phyloP scores from a whole-genome alignment of 2,888 invertebrate genomes.

The Pollenia griseotomentosa region DNA sequence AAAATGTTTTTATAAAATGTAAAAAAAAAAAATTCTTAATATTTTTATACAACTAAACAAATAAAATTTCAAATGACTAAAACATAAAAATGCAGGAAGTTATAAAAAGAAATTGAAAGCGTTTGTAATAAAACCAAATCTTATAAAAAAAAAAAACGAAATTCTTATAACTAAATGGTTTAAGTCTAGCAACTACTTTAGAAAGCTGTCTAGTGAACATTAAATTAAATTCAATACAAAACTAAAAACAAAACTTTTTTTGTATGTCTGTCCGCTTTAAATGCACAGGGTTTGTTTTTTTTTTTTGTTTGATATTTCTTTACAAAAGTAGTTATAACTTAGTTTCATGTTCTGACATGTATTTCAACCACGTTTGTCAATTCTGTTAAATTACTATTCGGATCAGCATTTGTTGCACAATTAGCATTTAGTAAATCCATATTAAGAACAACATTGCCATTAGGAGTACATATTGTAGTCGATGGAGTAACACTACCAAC shows the following conservation, averaged over 20 bases:
- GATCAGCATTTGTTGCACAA: slow-evolving; percentile 42
- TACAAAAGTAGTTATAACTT: not conserved
- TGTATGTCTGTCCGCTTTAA: slow-evolving; percentile 42
- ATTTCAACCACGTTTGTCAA: slow-evolving; percentile 56
- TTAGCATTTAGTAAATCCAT: slow-evolving; percentile 69
- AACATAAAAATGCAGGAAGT: not conserved
- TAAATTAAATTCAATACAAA: slow-evolving; percentile 21
- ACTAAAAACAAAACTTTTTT: slow-evolving; percentile 9
- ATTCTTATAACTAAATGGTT: slow-evolving; percentile 13
- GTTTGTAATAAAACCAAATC: not conserved
- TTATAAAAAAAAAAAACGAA: not conserved
- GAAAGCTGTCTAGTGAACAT: slow-evolving; percentile 15
- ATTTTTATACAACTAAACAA: too few species aligned
- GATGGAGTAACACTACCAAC: slow-evolving; percentile 26
- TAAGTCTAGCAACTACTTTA: slow-evolving; percentile 22
- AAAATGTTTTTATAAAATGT: slow-evolving; percentile 1
- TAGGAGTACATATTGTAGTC: slow-evolving; percentile 24
- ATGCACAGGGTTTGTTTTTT: slow-evolving; percentile 48
- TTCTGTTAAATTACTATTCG: slow-evolving; percentile 51
- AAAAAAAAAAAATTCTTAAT: not conserved
- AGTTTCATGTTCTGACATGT: slow-evolving; percentile 47
- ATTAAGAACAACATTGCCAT: slow-evolving; percentile 77
- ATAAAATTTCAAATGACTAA: not conserved
- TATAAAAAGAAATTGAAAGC: not conserved
- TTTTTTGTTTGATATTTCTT: slow-evolving; percentile 2